Base-by-base conservation (phyloP, 1,140 invertebrate genomes). In the Aculops lycopersici region DNA sequence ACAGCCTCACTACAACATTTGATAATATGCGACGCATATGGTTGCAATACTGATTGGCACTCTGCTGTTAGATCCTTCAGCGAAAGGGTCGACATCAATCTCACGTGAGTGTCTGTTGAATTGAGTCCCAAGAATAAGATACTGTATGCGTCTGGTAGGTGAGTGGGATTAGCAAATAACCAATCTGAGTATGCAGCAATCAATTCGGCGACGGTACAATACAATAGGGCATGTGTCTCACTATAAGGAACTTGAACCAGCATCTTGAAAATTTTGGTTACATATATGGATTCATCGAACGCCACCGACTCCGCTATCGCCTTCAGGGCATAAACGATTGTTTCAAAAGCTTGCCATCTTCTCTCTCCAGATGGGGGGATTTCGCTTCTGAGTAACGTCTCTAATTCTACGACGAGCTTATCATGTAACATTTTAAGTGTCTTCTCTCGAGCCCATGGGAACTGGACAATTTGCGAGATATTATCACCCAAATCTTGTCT, bases 401-500 rank as follows among this genome's bases (percentile, higher is more conserved):
- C 39, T 13, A 44, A 31, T 15, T 46, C 45, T 17, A 50, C 21
- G 3, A 38, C 35, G 18, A 50, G 45, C 41, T 52, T 47, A 35
- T 40, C 31, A 17, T 48, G 36, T 31, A 52, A 39, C 35, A 39
- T 46, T 14, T 47, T 61, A 8, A 79, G 49, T 44, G 77, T 64
- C 47, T 68, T 63, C 16, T 70, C 63, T 31, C 68, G 63, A 2
- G 84, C 55, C 1, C 84, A 66, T 48, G 67, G 69, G 52, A 71
- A 76, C n/a, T n/a, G n/a, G n/a, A n/a, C n/a, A 55, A 77, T 78
- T 53, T 81, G 81, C 56, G 74, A 69, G 52, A 83, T 68, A 17
- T 75, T 78, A 55, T 90, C 80, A 0, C 73, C 70, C 36, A 80
- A 72, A 48, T 88, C 81, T 56, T 84, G 78, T 39, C 81, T 61